These are phyloP conservation scores for Anthoscopus minutus DNA, from an alignment of 2,113 vertebrate species.

Conservation along the genomic window DNA sequence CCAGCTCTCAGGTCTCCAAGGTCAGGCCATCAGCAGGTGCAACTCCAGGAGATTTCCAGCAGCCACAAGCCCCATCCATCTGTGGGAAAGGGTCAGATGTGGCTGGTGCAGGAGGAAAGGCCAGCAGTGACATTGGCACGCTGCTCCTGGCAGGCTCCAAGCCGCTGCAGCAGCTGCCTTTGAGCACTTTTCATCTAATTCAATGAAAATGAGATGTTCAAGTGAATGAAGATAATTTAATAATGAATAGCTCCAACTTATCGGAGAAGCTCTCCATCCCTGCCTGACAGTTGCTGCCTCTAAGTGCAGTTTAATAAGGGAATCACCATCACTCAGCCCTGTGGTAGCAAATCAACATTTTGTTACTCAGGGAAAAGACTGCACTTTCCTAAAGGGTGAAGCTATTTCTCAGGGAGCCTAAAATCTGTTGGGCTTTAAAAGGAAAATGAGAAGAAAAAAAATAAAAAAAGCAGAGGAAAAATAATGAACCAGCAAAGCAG, in stretches of 20 bases:
- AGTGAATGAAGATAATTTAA: slow-evolving; percentile 67
- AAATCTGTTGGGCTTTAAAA: background rate
- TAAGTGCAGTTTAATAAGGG: slow-evolving; percentile 69
- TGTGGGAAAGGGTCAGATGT: background rate
- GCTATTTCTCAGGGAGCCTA: background rate
- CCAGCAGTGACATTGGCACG: background rate
- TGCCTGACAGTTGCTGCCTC: slow-evolving; percentile 52
- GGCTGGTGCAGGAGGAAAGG: background rate
- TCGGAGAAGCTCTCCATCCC: slow-evolving; percentile 55
- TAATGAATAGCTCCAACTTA: slow-evolving; percentile 67
- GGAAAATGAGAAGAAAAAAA: background rate
- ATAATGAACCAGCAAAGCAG: background rate
- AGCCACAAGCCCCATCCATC: fast-evolving
- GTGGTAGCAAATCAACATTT: slow-evolving; percentile 40
- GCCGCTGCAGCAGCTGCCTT: background rate
- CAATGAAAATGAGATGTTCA: slow-evolving; percentile 50
- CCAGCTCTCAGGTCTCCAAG: background rate
- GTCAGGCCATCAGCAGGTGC: background rate
- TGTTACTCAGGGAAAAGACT: background rate
- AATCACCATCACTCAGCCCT: slow-evolving; percentile 27
- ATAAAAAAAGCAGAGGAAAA: background rate
- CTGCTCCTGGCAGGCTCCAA: slow-evolving; percentile 35
- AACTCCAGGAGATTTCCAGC: background rate
- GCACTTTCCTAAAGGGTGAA: slow-evolving; percentile 11
- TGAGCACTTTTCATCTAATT: slow-evolving; percentile 44